Percentiles rank a stretch among this genome's conserved stretches.
phyloP scores from a whole-genome alignment of 2,888 invertebrate genomes.

The Cephus spinipes region DNA sequence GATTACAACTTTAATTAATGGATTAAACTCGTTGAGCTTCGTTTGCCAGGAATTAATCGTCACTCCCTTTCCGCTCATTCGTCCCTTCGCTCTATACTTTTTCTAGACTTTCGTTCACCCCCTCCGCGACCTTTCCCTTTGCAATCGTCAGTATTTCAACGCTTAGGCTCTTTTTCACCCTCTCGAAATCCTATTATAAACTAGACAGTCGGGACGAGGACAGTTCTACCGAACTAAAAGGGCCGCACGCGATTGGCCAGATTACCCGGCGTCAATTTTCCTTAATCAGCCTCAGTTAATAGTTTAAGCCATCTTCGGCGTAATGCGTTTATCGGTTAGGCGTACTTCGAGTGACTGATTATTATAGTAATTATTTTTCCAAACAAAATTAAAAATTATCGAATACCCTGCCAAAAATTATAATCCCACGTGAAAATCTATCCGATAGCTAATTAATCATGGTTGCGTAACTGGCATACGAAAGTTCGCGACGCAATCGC shows the following conservation, averaged over 20 bases:
- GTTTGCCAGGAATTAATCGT: conserved; percentile 35
- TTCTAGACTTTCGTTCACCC: background rate
- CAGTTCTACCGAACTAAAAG: background rate
- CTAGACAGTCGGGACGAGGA: background rate
- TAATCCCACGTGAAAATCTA: background rate
- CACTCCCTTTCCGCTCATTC: conserved; percentile 5
- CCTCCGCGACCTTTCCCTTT: background rate
- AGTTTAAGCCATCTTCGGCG: background rate
- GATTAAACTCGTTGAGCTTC: conserved; percentile 46
- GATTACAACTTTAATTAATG: conserved; percentile 56
- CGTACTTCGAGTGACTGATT: background rate
- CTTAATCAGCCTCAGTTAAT: background rate
- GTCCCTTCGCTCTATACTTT: background rate
- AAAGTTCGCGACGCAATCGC: background rate
- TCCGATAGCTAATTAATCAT: background rate
- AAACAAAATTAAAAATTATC: background rate
- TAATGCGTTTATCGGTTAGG: background rate
- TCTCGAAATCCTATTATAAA: background rate
- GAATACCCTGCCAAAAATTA: background rate
- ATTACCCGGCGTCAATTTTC: background rate
- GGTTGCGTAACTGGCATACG: background rate
- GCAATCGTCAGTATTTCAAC: background rate
- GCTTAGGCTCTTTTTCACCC: background rate
- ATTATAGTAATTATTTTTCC: background rate
- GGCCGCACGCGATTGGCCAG: background rate